Base-by-base conservation (phyloP, 2,797 vertebrate species). In the Chaetodon trifasciatus region DNA sequence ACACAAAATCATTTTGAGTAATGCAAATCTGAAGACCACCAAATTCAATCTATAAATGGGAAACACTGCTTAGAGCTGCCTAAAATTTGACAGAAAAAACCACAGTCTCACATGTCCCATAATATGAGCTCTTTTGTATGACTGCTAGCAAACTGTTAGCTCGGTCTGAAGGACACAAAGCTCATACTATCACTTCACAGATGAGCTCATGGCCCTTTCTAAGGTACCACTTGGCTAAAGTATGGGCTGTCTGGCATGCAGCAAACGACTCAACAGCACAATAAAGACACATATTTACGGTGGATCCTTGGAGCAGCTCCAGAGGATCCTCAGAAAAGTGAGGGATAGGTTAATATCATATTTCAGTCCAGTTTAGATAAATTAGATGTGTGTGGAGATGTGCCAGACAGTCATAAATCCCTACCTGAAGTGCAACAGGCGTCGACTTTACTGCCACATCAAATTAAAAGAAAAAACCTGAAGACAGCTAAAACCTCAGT, bases 181-280 rank as follows among this genome's bases (percentile, higher is more conserved):
- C 1, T 17, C 52, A 50, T 56, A 28, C 37, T 9, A 24, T n/a
- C 61, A 71, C 10, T 50, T 61, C 15, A 50, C 75, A 74, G 42
- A 62, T 76, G 77, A 81, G 62, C 74, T 85, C 63, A 72, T 39
- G 11, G 35, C 24, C n/a, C 47, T 19, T 24, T 68, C 19, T 60
- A 1, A 74, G 60, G 63, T 9, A 61, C 46, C 76, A 42, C 58
- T 53, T 32, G 40, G 40, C 13, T 57, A 1, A 44, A 53, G 56
- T 21, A 24, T n/a, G 70, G 35, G 8, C 71, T 68, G 60, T 44
- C 16, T 46, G 53, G 1, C 74, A n/a, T 0, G 10, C 63, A 24
- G 76, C 62, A 57, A 61, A 55, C 49, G 55, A 42, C 50, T 32
- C 24, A 39, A 12, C 32, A 63, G 13, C 66, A 55, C 21, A 42